Percentiles rank a stretch among this genome's conserved stretches.
These are phyloP conservation scores for cattle (Bos taurus) DNA, from an alignment of 2,113 vertebrate genomes.

Conservation along the genomic window ARS-UCD2.0 NC_037336.1:10514501-10515000, in stretches of 20 bases:
- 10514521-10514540: background rate
- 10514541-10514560: background rate
- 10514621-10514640: background rate
- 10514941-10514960: background rate
- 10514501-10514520: background rate
- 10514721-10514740: background rate
- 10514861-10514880: background rate
- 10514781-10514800: background rate
- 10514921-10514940: background rate
- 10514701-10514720: background rate
- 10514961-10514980: too few species aligned
- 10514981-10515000: background rate
- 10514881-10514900: background rate
- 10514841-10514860: background rate
- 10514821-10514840: background rate
- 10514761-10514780: background rate
- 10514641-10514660: background rate
- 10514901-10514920: background rate
- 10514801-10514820: background rate
- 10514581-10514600: background rate
- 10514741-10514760: background rate
- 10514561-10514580: background rate
- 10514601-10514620: background rate
- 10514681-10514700: background rate
- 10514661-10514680: background rate